Conservation (phyloP, 2,797 vertebrate species). For the Poeciliopsis paucimaculata region DNA sequence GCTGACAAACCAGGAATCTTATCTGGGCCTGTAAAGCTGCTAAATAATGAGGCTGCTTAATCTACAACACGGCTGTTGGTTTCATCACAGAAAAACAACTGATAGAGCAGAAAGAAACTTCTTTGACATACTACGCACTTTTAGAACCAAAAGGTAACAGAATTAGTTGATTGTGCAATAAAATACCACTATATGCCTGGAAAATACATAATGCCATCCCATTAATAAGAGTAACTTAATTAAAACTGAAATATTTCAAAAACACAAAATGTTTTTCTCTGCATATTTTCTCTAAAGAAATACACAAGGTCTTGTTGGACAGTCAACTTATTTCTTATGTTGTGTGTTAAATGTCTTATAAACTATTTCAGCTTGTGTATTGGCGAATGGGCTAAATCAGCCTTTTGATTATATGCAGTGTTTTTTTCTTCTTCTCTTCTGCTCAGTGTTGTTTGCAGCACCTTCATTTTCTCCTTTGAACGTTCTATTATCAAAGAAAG, state of each 20-base stretch:
- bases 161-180: too few species aligned
- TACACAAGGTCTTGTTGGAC: neutral
- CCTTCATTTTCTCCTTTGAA: constrained; percentile 3
- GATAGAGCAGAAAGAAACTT: constrained; percentile 2
- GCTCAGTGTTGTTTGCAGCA: neutral
- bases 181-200: too few species aligned
- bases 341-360: neutral
- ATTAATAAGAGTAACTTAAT: neutral
- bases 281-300: neutral
- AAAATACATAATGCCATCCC: too few species aligned
- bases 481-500: neutral
- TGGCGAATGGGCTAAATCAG: neutral
- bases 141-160: too few species aligned
- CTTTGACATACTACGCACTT: too few species aligned
- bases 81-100: constrained; percentile 20
- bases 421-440: neutral
- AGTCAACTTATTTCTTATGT: neutral
- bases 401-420: neutral
- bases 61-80: constrained; percentile 2
- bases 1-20: constrained; percentile 31
- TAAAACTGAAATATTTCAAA: constrained; percentile 2
- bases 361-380: neutral
- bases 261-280: neutral
- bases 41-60: constrained; percentile 59
- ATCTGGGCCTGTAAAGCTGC: constrained; percentile 22